Percentiles rank a stretch among this genome's conserved stretches.
phyloP scores from a whole-genome alignment of 2,888 invertebrate genomes.

The Ditula angustiorana region DNA sequence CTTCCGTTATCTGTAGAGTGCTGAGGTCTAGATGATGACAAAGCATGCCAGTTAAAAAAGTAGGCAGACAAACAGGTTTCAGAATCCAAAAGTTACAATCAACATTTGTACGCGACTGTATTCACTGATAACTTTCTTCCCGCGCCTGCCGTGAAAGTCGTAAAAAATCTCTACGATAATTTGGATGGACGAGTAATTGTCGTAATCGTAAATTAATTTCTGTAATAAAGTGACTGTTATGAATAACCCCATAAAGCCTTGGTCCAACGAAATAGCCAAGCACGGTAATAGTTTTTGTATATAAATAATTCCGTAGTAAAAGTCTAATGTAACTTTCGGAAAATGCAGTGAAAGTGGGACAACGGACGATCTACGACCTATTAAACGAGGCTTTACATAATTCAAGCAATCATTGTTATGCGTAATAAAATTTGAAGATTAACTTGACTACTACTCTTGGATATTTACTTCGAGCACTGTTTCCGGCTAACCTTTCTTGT shows the following conservation, averaged over 20 bases:
- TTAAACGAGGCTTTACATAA: slow-evolving; percentile 38
- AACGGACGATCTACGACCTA: slow-evolving; percentile 49
- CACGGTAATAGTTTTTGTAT: slow-evolving; percentile 24
- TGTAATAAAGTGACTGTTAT: slow-evolving; percentile 45
- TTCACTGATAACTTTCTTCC: slow-evolving; percentile 30
- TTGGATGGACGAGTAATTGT: slow-evolving; percentile 31
- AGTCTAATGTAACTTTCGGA: slow-evolving; percentile 51
- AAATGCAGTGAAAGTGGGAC: slow-evolving; percentile 68
- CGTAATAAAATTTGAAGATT: slow-evolving; percentile 32
- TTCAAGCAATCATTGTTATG: slow-evolving; percentile 29
- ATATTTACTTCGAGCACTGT: neutral
- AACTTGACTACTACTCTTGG: slow-evolving; percentile 1
- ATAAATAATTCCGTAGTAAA: slow-evolving; percentile 47
- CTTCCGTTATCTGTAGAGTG: neutral
- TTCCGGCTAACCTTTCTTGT: slow-evolving; percentile 9
- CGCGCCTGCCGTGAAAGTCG: slow-evolving; percentile 44
- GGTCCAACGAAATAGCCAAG: slow-evolving; percentile 20
- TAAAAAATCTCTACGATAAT: slow-evolving; percentile 44
- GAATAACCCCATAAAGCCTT: slow-evolving; percentile 42
- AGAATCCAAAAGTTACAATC: slow-evolving; percentile 20
- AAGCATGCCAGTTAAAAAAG: slow-evolving; percentile 11
- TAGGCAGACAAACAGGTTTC: slow-evolving; percentile 21
- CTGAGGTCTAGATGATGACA: slow-evolving; percentile 4
- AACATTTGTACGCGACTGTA: slow-evolving; percentile 29
- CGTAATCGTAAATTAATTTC: slow-evolving; percentile 44